phyloP scores from a whole-genome alignment of 2,113 vertebrate genomes.

The Notothenia coriiceps region DNA sequence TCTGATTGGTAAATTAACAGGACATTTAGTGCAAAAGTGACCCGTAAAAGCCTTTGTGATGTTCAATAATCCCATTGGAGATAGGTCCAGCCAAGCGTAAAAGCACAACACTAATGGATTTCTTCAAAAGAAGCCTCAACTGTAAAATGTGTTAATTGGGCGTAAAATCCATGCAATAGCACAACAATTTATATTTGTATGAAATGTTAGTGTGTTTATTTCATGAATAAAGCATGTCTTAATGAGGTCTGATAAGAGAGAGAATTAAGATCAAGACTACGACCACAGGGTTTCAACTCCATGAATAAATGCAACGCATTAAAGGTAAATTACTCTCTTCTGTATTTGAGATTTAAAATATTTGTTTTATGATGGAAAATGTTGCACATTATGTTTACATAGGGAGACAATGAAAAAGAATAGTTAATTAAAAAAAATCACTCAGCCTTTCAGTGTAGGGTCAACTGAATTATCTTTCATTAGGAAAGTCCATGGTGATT shows the following conservation, averaged over 20 bases:
- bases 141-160: not conserved
- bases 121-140: not conserved
- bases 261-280: constrained; percentile 9
- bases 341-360: not conserved
- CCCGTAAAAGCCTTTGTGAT: constrained; percentile 5
- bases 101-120: not conserved
- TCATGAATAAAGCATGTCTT: not conserved
- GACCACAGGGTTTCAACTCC: constrained; percentile 37
- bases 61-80: not conserved
- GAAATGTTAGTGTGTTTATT: too few relatives aligned
- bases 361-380: not conserved
- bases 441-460: not conserved
- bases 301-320: not conserved
- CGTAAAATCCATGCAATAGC: not conserved
- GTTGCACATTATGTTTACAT: not conserved
- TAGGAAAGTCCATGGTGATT: not conserved
- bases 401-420: not conserved
- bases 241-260: constrained; percentile 38
- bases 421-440: not conserved
- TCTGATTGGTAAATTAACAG: not conserved
- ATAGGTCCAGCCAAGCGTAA: not conserved
- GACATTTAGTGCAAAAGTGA: not conserved
- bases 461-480: not conserved
- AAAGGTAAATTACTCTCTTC: not conserved
- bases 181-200: not conserved